phyloP scores from a whole-genome alignment of 2,888 invertebrate genomes.

The Acronicta alni region DNA sequence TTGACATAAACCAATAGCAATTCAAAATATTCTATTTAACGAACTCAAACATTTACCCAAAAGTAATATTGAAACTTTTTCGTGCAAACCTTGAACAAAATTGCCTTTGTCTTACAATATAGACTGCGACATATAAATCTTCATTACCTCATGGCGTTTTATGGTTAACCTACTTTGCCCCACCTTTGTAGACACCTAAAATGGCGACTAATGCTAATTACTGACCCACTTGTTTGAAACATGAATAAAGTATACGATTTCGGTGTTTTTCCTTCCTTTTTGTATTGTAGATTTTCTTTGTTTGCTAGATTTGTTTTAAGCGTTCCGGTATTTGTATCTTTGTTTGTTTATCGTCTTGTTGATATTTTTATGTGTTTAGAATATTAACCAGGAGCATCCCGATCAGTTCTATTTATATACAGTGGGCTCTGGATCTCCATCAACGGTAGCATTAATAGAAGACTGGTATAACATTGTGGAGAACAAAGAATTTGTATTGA shows the following conservation, averaged over 20 bases:
- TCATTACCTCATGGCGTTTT: conserved; percentile 53
- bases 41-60: conserved; percentile 32
- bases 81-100: conserved; percentile 51
- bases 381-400: background rate
- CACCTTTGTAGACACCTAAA: conserved; percentile 56
- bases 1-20: conserved; percentile 11
- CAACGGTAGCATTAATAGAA: too few relatives aligned
- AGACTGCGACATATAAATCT: conserved; percentile 54
- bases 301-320: conserved; percentile 17
- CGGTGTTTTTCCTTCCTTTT: conserved; percentile 25
- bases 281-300: conserved; percentile 24
- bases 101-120: conserved; percentile 54
- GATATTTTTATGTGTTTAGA: background rate
- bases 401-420: background rate
- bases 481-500: background rate
- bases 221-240: conserved; percentile 51
- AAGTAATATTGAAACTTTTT: conserved; percentile 52
- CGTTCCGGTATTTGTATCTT: conserved; percentile 6
- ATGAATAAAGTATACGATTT: conserved; percentile 41
- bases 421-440: too few relatives aligned
- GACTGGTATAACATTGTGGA: too few relatives aligned
- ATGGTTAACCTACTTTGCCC: conserved; percentile 58
- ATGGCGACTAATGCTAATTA: conserved; percentile 57
- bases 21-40: conserved; percentile 41
- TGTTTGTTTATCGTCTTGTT: conserved; percentile 20